phyloP scores from a whole-genome alignment of 2,888 invertebrate species.

The Nomada goodeniana region DNA sequence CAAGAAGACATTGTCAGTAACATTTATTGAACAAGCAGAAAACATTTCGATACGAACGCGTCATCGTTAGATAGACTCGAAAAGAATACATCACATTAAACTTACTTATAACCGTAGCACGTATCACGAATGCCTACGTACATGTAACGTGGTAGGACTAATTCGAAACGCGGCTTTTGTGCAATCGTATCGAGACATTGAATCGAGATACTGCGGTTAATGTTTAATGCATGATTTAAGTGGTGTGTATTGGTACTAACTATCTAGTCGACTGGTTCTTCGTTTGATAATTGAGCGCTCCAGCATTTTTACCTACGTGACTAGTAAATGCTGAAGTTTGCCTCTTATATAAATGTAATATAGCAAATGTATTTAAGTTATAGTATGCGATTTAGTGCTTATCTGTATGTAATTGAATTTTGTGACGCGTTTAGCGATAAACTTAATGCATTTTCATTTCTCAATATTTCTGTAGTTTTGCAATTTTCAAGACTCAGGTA shows the following conservation, averaged over 20 bases:
- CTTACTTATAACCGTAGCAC: slow-evolving; percentile 14
- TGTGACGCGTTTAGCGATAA: too few species aligned
- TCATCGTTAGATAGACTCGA: neutral
- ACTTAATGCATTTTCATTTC: too few species aligned
- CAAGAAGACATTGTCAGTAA: neutral
- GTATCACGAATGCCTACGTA: neutral
- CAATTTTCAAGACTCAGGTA: too few species aligned
- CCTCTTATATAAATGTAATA: too few species aligned
- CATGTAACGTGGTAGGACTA: slow-evolving; percentile 6
- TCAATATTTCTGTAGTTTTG: too few species aligned
- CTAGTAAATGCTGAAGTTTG: too few species aligned
- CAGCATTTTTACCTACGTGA: too few species aligned
- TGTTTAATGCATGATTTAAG: neutral
- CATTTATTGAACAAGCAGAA: neutral
- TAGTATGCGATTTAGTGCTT: too few species aligned
- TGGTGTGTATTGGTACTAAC: neutral
- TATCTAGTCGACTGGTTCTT: neutral
- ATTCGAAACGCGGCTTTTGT: slow-evolving; percentile 10
- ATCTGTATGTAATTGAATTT: too few species aligned
- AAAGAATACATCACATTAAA: neutral
- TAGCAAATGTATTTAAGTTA: too few species aligned
- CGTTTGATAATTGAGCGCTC: neutral
- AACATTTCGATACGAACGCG: neutral
- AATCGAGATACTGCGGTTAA: neutral
- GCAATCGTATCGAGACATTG: slow-evolving; percentile 19